Percentiles rank a stretch among this genome's conserved stretches.
Evolutionary conservation across 2,888 invertebrate genomes (phyloP).

Genomic region (Crossocerus cetratus): DNA sequence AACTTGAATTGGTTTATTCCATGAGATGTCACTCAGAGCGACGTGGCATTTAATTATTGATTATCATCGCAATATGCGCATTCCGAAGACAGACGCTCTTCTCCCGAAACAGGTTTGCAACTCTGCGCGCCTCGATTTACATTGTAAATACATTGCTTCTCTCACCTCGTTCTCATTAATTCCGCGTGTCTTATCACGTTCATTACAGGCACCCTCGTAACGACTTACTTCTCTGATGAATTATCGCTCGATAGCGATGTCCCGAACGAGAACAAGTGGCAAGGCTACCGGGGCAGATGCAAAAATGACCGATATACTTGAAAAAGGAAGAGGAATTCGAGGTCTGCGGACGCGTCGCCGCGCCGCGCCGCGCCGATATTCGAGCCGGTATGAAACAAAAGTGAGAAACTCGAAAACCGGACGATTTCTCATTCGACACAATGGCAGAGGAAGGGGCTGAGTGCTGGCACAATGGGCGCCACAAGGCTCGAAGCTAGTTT

Average conservation of each 20-base stretch:
- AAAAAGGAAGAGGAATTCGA: conserved; percentile 33
- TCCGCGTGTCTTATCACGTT: conserved; percentile 42
- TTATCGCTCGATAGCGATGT: conserved; percentile 37
- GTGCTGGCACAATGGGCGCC: conserved; percentile 58
- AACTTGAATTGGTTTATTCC: no score
- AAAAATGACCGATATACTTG: conserved; percentile 18
- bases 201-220: conserved; percentile 18
- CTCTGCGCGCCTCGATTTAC: conserved; percentile 31
- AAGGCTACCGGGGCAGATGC: conserved; percentile 27
- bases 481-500: conserved; percentile 60
- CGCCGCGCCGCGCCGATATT: not conserved
- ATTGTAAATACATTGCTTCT: conserved; percentile 53
- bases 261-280: conserved; percentile 20
- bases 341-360: conserved; percentile 37
- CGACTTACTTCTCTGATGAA: conserved; percentile 38
- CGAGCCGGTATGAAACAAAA: conserved; percentile 53
- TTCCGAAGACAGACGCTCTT: not conserved
- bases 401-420: conserved; percentile 53
- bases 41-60: not conserved
- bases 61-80: not conserved
- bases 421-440: conserved; percentile 63
- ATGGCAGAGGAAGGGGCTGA: conserved; percentile 63
- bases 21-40: not conserved
- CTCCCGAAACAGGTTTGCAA: not conserved
- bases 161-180: conserved; percentile 38